A percentile compares a stretch with the other conserved stretches of the same genome.
Evolutionary conservation across 2,888 invertebrate species (phyloP).

Genomic region (Eurytoma adleriae): DNA sequence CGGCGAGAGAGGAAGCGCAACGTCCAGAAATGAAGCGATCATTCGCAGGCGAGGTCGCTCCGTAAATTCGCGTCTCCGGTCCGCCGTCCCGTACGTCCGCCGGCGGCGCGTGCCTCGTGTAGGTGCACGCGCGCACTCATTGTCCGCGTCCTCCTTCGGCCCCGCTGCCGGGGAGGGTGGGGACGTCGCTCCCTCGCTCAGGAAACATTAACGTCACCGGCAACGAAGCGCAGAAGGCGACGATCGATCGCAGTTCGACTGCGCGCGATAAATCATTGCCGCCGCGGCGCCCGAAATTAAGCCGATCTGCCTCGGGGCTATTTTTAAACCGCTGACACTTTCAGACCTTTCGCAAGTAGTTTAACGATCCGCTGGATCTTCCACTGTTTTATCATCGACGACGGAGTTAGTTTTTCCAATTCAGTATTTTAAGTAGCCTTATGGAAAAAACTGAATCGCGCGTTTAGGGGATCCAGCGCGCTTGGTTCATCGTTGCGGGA

Average conservation of each 20-base stretch:
- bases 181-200: constrained; percentile 54
- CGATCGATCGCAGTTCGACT: constrained; percentile 61
- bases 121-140: constrained; percentile 61
- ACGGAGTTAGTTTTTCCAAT: background rate
- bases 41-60: constrained; percentile 54
- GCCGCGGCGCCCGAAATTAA: constrained; percentile 33
- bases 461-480: no score
- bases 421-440: no score
- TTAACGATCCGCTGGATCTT: background rate
- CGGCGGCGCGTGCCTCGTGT: constrained; percentile 68
- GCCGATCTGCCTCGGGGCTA: constrained; percentile 28
- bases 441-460: no score
- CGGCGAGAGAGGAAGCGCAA: constrained; percentile 34
- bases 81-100: constrained; percentile 55
- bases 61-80: constrained; percentile 59
- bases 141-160: constrained; percentile 59
- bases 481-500: no score
- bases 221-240: constrained; percentile 62
- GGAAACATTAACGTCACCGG: constrained; percentile 71
- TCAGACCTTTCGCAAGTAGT: constrained; percentile 6
- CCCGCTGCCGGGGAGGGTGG: constrained; percentile 47
- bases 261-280: constrained; percentile 54
- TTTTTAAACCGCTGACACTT: constrained; percentile 25
- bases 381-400: background rate
- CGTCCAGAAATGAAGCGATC: constrained; percentile 60